phyloP scores from a whole-genome alignment of 2,888 invertebrate genomes.

The Pecten maximus region DNA sequence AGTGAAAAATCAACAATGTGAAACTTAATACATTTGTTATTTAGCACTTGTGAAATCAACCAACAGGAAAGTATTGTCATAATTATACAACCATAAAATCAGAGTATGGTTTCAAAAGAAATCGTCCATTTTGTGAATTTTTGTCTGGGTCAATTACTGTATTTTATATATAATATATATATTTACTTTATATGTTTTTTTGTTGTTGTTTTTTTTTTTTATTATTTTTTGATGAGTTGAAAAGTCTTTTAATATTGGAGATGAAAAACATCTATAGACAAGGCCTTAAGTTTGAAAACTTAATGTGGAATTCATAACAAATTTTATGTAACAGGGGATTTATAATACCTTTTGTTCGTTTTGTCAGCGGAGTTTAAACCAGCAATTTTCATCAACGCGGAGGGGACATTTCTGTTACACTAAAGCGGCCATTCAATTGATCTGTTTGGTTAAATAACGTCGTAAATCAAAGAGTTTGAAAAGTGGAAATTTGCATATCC shows the following conservation, averaged over 20 bases:
- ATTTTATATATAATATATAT: not conserved
- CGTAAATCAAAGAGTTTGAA: slow-evolving; percentile 13
- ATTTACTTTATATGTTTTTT: not conserved
- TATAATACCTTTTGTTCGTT: slow-evolving; percentile 32
- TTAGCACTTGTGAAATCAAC: not conserved
- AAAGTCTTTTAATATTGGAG: not conserved
- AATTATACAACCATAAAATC: not conserved
- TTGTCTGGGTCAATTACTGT: not conserved
- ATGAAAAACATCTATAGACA: not conserved
- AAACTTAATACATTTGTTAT: slow-evolving; percentile 8
- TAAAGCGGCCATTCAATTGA: slow-evolving; percentile 15
- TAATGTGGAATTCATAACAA: slow-evolving; percentile 24
- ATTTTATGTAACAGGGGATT: slow-evolving; percentile 17
- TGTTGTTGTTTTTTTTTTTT: not conserved
- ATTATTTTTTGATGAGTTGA: not conserved
- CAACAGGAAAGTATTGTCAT: not conserved
- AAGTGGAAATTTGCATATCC: slow-evolving; percentile 35
- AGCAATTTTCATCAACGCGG: slow-evolving; percentile 21
- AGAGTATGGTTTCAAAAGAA: not conserved
- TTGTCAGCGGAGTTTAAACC: slow-evolving; percentile 20
- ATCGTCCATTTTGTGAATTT: not conserved
- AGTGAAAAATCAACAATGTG: slow-evolving; percentile 7
- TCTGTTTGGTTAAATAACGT: slow-evolving; percentile 33
- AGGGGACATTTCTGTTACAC: slow-evolving; percentile 8
- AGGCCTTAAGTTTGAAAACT: not conserved